These are phyloP conservation scores for Phycodurus eques DNA, from an alignment of 2,113 vertebrate species.

Conservation along the genomic window DNA sequence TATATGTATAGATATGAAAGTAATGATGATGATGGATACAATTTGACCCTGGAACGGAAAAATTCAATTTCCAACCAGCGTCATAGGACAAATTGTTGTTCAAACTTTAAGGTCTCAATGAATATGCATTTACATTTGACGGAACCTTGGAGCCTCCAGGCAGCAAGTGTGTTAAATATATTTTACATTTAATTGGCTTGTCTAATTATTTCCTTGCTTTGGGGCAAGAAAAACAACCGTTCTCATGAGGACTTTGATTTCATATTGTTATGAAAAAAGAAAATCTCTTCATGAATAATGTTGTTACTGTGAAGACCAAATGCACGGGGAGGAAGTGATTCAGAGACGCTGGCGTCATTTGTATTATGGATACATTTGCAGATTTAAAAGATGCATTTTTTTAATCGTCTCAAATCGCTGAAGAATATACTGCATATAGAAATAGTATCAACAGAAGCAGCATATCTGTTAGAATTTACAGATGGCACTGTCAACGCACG, in stretches of 20 bases:
- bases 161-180: background rate
- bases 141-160: background rate
- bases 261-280: background rate
- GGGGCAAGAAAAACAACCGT: conserved; percentile 8
- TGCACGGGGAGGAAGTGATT: background rate
- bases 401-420: conserved; percentile 23
- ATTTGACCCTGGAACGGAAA: background rate
- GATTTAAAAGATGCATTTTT: conserved; percentile 1
- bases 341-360: background rate
- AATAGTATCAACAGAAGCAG: background rate
- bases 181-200: conserved; percentile 14
- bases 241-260: background rate
- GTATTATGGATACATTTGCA: background rate
- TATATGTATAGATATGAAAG: too few species aligned
- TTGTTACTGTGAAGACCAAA: background rate
- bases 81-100: background rate
- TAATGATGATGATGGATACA: background rate
- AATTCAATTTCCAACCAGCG: background rate
- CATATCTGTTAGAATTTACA: conserved; percentile 34
- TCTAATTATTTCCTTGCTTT: conserved; percentile 16
- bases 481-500: conserved; percentile 6
- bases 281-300: conserved; percentile 6
- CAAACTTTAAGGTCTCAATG: background rate
- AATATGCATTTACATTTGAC: conserved; percentile 14
- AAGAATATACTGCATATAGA: conserved; percentile 10